Evolutionary conservation across 2,113 vertebrate species (phyloP).

Genomic region (Odocoileus virginianus): DNA sequence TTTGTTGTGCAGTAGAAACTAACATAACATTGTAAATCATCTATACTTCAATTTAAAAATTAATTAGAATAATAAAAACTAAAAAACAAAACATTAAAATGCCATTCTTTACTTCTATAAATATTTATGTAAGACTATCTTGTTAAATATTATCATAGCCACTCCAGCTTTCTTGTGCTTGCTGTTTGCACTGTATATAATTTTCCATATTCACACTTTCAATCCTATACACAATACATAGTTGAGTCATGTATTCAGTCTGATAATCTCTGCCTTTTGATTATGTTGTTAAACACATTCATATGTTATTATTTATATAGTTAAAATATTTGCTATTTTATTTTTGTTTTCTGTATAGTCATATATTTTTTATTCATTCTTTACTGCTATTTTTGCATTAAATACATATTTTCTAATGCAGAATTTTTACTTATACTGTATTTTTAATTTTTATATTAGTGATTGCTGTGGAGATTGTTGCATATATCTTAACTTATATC

Average conservation of each 20-base stretch:
- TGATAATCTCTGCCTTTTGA: not conserved
- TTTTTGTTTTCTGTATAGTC: not conserved
- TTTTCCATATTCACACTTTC: not conserved
- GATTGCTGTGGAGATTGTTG: too few relatives aligned
- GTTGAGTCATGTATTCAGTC: not conserved
- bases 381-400: not conserved
- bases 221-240: not conserved
- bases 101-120: not conserved
- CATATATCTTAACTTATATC: not conserved
- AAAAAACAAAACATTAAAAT: not conserved
- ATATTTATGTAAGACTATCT: not conserved
- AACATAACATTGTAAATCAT: not conserved
- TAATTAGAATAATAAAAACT: not conserved
- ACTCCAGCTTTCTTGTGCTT: not conserved
- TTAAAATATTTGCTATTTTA: not conserved
- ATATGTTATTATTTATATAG: not conserved
- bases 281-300: not conserved
- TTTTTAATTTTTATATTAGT: not conserved
- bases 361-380: not conserved
- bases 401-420: not conserved
- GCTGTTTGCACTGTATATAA: not conserved
- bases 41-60: not conserved
- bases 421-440: not conserved
- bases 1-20: not conserved
- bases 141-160: not conserved